A percentile compares a stretch with the other conserved stretches of the same genome.
phyloP scores from a whole-genome alignment of 2,888 invertebrate species.

The Xanthia togata region DNA sequence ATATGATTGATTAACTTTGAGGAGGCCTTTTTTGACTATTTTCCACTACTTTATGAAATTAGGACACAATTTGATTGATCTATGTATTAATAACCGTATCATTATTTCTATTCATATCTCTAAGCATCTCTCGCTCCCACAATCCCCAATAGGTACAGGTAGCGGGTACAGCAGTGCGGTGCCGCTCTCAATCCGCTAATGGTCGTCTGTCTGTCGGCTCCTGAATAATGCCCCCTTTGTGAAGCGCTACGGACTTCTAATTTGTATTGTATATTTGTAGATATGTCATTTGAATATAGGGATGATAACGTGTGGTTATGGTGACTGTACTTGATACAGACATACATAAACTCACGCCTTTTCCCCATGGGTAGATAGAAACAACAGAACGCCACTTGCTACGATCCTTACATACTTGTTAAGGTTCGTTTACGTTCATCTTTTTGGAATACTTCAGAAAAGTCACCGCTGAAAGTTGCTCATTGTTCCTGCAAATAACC shows the following conservation, averaged over 20 bases:
- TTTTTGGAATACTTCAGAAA: not conserved
- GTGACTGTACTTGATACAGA: not conserved
- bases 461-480: not conserved
- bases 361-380: not conserved
- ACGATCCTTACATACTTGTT: not conserved
- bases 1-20: too few relatives aligned
- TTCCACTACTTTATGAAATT: not conserved
- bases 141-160: slow-evolving; percentile 30
- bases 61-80: not conserved
- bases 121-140: not conserved
- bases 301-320: not conserved
- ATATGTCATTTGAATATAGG: slow-evolving; percentile 38
- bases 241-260: slow-evolving; percentile 47
- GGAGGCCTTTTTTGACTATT: too few relatives aligned
- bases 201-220: slow-evolving; percentile 50
- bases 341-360: too few relatives aligned
- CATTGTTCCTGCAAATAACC: not conserved
- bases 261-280: slow-evolving; percentile 57
- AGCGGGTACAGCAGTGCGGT: slow-evolving; percentile 24
- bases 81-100: not conserved
- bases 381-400: not conserved
- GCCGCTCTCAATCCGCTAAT: slow-evolving; percentile 65
- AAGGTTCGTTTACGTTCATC: not conserved
- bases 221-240: slow-evolving; percentile 63
- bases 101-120: not conserved